These are phyloP conservation scores for Pithys albifrons DNA, from an alignment of 2,113 vertebrate species.

Conservation along the genomic window DNA sequence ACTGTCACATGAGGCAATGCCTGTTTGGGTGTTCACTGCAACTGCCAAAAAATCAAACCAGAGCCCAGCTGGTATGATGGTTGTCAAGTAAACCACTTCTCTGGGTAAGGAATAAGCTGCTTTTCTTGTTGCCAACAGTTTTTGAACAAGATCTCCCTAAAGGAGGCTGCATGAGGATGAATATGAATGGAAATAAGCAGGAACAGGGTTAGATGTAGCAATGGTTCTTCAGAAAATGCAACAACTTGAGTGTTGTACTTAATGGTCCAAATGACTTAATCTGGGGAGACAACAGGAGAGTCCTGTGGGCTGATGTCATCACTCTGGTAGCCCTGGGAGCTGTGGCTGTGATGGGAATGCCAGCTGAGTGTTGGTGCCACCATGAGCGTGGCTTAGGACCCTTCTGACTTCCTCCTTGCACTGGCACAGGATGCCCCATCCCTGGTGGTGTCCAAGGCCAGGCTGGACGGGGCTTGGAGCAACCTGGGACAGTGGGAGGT, in stretches of 20 bases:
- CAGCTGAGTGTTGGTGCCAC: background rate
- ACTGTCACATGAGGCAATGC: background rate
- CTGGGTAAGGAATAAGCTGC: background rate
- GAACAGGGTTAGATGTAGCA: background rate
- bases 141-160: background rate
- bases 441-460: background rate
- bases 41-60: background rate
- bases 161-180: background rate
- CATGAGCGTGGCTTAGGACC: background rate
- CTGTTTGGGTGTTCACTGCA: background rate
- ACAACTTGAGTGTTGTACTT: background rate
- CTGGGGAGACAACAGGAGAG: background rate
- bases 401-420: background rate
- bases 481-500: background rate
- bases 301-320: background rate
- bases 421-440: background rate
- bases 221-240: background rate
- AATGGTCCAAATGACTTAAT: background rate
- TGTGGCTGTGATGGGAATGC: background rate
- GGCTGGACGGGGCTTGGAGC: fast-evolving
- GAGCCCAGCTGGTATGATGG: background rate
- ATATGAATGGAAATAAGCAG: background rate
- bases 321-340: background rate
- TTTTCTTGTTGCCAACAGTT: background rate
- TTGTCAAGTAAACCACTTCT: background rate